Evolutionary conservation across 2,113 vertebrate genomes (phyloP).

Genomic region (Nesoenas mayeri): DNA sequence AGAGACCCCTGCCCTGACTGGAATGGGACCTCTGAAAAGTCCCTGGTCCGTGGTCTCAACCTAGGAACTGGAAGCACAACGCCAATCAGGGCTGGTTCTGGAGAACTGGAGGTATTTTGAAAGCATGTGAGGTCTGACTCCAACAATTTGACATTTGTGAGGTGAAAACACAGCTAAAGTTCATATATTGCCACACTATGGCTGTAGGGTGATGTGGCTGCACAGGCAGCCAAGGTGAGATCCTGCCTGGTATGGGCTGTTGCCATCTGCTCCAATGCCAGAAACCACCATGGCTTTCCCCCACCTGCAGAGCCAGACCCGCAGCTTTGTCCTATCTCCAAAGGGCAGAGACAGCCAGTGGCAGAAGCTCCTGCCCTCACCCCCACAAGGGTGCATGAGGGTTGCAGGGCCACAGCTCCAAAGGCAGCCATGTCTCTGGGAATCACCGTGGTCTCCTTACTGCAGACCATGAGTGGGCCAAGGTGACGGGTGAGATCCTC

Average conservation of each 20-base stretch:
- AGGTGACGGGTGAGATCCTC: not conserved
- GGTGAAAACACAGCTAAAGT: not conserved
- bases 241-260: not conserved
- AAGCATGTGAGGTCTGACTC: not conserved
- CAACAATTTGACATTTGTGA: not conserved
- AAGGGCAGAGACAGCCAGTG: not conserved
- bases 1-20: accelerated
- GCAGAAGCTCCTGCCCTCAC: not conserved
- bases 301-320: not conserved
- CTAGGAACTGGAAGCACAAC: not conserved
- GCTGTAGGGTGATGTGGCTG: not conserved
- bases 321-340: not conserved
- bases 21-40: not conserved
- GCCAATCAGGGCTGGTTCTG: not conserved
- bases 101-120: not conserved
- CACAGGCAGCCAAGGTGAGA: not conserved
- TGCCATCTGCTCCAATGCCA: not conserved
- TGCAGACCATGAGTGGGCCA: accelerated
- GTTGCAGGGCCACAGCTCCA: no score
- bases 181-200: accelerated
- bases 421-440: not conserved
- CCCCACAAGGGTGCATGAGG: accelerated
- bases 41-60: not conserved
- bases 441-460: not conserved
- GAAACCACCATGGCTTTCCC: not conserved